Evolutionary conservation across 2,113 vertebrate genomes (phyloP), one percentile per base, ranked within the genome.

Genomic region (Alexandromys fortis): DNA sequence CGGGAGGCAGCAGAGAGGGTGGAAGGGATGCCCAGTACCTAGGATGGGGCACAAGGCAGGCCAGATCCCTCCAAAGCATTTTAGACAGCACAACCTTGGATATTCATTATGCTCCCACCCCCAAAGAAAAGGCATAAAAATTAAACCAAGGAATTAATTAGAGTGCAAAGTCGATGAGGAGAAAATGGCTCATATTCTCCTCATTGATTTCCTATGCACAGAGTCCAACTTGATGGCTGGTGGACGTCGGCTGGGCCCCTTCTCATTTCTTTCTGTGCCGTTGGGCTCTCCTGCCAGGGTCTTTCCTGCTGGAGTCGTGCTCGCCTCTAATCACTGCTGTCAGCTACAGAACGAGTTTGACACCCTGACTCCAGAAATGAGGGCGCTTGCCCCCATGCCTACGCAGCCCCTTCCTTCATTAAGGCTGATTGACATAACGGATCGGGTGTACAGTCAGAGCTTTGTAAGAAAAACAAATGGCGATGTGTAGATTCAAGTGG

Each of bases 91-190:
- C 52, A 87, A 49, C 67, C 75, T 30, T 52, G 38, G 55, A 83
- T 82, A 96, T 86, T 81, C 94, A 95, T 85, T 92, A 65, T 14
- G 91, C 42, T 67, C 52, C 91, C 88, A 49, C 58, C 28, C 87
- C 85, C 81, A 61, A 13, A 35, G 82, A 55, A 94, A 92, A 94
- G 86, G 72, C 86, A 94, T 83, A 78, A 92, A 97, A 97, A 96
- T 96, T 96, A 97, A 97, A 94, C 61, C 68, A 73, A 97, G 91
- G 91, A 97, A 96, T 96, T 96, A 96, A 96, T 95, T 96, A 96
- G 73, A 95, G 93, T 91, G 96, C 82, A 95, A 96, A 97, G 95
- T 92, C 92, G 3, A 94, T 97, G 72, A 2, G 3, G 89, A 92
- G 86, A 95, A 97, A 97, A 97, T 87, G 68, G 82, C 86, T 97